These are phyloP conservation scores for Pangasius macronema DNA, from an alignment of 2,797 vertebrate genomes.

Conservation along the genomic window DNA sequence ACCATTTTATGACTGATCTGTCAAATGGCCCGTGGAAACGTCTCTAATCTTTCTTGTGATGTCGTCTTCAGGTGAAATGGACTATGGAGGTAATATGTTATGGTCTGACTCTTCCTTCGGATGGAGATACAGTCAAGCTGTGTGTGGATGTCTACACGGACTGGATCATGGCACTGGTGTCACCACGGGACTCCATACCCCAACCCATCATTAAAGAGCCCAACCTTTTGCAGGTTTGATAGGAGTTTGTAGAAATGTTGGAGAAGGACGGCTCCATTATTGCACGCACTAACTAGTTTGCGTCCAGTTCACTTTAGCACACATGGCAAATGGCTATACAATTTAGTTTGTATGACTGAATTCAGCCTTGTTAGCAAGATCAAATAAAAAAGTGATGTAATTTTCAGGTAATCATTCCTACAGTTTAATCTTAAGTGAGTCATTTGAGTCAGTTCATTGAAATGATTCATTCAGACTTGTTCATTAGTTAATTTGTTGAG, in stretches of 20 bases:
- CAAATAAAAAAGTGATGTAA: not conserved
- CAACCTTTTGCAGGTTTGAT: too few relatives aligned
- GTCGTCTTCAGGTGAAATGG: constrained; percentile 85
- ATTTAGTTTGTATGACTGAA: not conserved
- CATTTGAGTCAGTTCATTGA: not conserved
- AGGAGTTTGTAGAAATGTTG: too few relatives aligned
- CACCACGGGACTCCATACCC: constrained; percentile 86
- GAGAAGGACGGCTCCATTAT: too few relatives aligned
- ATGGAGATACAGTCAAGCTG: constrained; percentile 88
- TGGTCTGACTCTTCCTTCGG: constrained; percentile 87
- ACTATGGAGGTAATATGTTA: constrained; percentile 95
- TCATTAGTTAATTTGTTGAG: not conserved
- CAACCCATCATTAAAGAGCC: constrained; percentile 89
- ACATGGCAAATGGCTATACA: not conserved
- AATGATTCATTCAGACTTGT: not conserved
- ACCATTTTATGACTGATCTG: not conserved
- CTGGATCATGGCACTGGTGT: constrained; percentile 90
- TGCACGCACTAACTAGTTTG: too few relatives aligned
- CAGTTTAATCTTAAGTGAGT: not conserved
- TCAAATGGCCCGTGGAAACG: not conserved
- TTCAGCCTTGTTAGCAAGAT: not conserved
- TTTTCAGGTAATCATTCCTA: not conserved
- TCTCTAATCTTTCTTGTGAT: not conserved
- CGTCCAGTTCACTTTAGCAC: too few relatives aligned
- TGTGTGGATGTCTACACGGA: constrained; percentile 94